Conservation (phyloP, 2,113 vertebrate genomes). For the Stigmatopora argus region DNA sequence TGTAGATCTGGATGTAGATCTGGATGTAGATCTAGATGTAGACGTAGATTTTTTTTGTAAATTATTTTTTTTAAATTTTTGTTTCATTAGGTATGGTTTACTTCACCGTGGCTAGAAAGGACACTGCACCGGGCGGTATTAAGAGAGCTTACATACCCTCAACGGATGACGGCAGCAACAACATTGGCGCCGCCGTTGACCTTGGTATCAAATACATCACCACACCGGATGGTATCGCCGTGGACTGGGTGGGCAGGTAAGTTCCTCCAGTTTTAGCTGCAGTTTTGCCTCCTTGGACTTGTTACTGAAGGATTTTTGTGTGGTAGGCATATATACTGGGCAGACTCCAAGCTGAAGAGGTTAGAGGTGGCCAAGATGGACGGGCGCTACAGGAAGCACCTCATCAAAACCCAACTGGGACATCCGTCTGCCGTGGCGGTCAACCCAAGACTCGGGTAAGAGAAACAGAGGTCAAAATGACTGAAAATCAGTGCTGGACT, state of each 20-base stretch:
- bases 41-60: too few species aligned
- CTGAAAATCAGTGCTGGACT: background rate
- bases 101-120: conserved; percentile 79
- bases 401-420: conserved; percentile 76
- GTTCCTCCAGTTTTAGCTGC: too few species aligned
- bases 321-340: conserved; percentile 88
- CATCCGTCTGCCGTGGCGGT: conserved; percentile 83
- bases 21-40: too few species aligned
- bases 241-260: conserved; percentile 90
- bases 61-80: too few species aligned
- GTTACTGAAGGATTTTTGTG: too few species aligned
- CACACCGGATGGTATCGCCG: conserved; percentile 83
- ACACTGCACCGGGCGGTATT: conserved; percentile 76
- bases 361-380: conserved; percentile 86
- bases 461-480: background rate
- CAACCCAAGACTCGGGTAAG: conserved; percentile 84
- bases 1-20: too few species aligned
- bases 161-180: conserved; percentile 81
- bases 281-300: background rate
- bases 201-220: conserved; percentile 82
- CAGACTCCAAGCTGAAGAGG: conserved; percentile 78
- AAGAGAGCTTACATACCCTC: conserved; percentile 85
- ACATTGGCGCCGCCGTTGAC: conserved; percentile 75
- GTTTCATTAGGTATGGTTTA: conserved; percentile 78
- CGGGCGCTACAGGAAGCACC: conserved; percentile 87